Conservation (phyloP, 2,113 vertebrate species). For the Mohoua ochrocephala region DNA sequence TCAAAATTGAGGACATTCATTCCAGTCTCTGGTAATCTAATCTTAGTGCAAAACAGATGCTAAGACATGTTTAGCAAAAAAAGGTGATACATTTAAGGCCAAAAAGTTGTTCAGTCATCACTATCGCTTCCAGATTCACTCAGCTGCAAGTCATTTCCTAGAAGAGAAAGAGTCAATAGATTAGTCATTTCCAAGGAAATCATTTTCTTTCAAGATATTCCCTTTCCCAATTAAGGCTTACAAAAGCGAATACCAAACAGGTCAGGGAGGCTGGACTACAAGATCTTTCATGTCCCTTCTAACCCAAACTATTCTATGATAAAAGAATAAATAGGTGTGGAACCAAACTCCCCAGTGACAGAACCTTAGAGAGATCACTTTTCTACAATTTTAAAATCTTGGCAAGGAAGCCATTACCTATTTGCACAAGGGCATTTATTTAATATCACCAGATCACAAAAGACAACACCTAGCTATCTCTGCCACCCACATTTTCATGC, state of each 20-base stretch:
- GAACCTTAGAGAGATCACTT: background rate
- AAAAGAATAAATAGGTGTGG: background rate
- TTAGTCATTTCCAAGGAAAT: conserved; percentile 43
- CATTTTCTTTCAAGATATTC: background rate
- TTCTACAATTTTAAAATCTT: background rate
- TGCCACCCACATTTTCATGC: background rate
- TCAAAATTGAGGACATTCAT: conserved; percentile 61
- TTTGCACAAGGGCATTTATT: background rate
- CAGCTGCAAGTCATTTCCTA: conserved; percentile 95
- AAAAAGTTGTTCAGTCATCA: conserved; percentile 79
- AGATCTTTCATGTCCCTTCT: background rate
- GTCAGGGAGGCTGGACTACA: background rate
- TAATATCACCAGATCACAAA: background rate
- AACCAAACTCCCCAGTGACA: background rate
- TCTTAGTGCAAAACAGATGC: conserved; percentile 69
- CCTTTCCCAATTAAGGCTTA: background rate
- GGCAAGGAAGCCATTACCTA: background rate
- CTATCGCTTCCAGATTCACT: conserved; percentile 97
- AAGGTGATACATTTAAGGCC: conserved; percentile 56
- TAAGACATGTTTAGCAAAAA: conserved; percentile 52
- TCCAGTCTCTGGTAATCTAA: conserved; percentile 55
- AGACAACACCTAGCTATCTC: conserved; percentile 20
- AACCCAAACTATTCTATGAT: background rate
- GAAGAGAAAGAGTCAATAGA: conserved; percentile 41
- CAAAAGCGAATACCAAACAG: background rate